Evolutionary conservation across 2,113 vertebrate species (phyloP).

Genomic region (Varanus salvator): DNA sequence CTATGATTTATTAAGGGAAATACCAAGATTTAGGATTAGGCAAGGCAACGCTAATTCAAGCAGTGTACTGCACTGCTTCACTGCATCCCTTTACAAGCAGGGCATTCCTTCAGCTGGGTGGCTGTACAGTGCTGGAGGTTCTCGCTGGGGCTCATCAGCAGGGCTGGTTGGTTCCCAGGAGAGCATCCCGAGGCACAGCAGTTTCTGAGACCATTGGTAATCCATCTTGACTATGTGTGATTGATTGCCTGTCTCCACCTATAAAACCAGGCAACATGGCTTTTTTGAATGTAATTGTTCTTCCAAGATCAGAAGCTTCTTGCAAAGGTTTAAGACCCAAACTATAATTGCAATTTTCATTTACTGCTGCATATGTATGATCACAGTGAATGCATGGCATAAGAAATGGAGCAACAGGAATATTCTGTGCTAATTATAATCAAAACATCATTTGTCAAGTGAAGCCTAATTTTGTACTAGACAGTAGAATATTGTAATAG

Average conservation of each 20-base stretch:
- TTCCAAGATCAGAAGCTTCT: not conserved
- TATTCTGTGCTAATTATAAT: not conserved
- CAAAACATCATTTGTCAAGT: not conserved
- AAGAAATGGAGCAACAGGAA: not conserved
- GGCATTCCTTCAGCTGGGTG: too few relatives aligned
- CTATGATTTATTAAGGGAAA: not conserved
- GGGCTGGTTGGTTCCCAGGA: too few relatives aligned
- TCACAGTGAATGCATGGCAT: not conserved
- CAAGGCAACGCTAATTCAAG: not conserved
- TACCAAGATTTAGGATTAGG: not conserved
- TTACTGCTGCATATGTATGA: not conserved
- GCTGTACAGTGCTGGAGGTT: too few relatives aligned
- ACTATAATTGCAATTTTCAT: not conserved
- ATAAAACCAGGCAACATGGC: too few relatives aligned
- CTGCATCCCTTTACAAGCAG: too few relatives aligned
- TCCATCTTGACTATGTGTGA: too few relatives aligned
- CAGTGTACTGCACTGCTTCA: not conserved
- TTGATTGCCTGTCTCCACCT: too few relatives aligned
- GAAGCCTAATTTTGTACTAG: not conserved
- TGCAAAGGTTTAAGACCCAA: not conserved
- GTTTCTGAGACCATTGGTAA: too few relatives aligned
- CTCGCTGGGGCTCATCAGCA: too few relatives aligned
- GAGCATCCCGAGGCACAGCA: too few relatives aligned
- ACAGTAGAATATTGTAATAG: not conserved
- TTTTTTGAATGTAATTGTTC: too few relatives aligned